Percentiles rank a stretch among this genome's conserved stretches.
Evolutionary conservation across 2,888 invertebrate genomes (phyloP).

Genomic region (Leptinotarsa tumamoca): DNA sequence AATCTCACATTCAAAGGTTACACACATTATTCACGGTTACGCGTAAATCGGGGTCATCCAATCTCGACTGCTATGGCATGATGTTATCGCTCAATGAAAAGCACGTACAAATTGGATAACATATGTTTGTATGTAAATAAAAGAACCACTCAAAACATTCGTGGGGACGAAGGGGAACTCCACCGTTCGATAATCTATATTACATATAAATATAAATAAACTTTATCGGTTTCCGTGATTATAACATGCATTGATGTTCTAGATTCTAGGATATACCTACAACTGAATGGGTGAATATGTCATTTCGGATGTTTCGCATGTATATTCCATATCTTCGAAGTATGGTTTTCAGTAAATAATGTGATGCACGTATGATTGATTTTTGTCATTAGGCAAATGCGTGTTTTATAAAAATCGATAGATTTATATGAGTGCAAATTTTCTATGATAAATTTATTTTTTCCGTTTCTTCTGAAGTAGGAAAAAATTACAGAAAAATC

Average conservation of each 20-base stretch:
- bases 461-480: too few relatives aligned
- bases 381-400: too few relatives aligned
- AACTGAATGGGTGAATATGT: not conserved
- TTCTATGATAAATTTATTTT: too few relatives aligned
- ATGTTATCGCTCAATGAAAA: not conserved
- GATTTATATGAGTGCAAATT: too few relatives aligned
- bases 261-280: not conserved
- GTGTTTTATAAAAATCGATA: too few relatives aligned
- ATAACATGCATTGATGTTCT: not conserved
- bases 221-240: not conserved
- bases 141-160: not conserved
- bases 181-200: not conserved
- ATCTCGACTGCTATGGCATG: not conserved
- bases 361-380: too few relatives aligned
- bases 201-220: not conserved
- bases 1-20: not conserved
- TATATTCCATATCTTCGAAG: not conserved
- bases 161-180: not conserved
- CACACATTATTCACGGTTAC: not conserved
- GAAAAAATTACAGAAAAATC: too few relatives aligned
- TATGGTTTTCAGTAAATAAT: too few relatives aligned
- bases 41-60: conserved; percentile 1
- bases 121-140: conserved; percentile 4
- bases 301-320: not conserved
- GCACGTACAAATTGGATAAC: conserved; percentile 10